These are phyloP conservation scores for Dendrolimus kikuchii DNA, from an alignment of 1,140 invertebrate species.

Conservation along the genomic window DNA sequence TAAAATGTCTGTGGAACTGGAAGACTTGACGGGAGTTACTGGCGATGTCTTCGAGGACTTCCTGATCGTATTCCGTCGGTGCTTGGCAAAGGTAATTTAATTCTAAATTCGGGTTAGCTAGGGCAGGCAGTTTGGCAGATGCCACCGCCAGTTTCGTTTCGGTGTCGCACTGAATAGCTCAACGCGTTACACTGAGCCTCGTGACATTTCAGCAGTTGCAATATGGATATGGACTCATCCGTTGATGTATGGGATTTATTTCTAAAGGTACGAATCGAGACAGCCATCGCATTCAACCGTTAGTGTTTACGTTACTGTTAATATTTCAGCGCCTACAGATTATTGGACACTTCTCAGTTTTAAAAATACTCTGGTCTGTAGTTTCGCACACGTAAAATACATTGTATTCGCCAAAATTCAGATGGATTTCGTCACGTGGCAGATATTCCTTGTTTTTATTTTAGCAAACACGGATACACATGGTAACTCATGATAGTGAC, in stretches of 20 bases:
- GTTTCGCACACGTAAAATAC: too few relatives aligned
- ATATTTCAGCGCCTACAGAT: too few relatives aligned
- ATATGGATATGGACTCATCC: constrained; percentile 43
- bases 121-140: constrained; percentile 8
- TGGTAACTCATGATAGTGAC: too few relatives aligned
- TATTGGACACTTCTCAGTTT: too few relatives aligned
- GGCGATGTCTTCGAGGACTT: constrained; percentile 78
- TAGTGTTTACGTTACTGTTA: constrained; percentile 1
- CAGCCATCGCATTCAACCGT: background rate
- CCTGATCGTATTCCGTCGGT: constrained; percentile 72
- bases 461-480: too few relatives aligned
- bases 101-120: constrained; percentile 50
- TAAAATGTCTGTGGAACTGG: constrained; percentile 69
- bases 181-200: background rate
- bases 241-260: constrained; percentile 45
- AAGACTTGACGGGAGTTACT: constrained; percentile 55
- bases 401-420: too few relatives aligned
- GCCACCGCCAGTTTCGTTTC: constrained; percentile 14
- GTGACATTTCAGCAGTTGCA: constrained; percentile 3
- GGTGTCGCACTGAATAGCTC: constrained; percentile 5
- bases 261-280: constrained; percentile 35
- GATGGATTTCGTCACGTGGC: too few relatives aligned
- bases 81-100: constrained; percentile 73
- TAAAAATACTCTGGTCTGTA: too few relatives aligned
- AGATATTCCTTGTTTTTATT: too few relatives aligned